These are phyloP conservation scores for Orchesellides sinensis DNA, from an alignment of 2,888 invertebrate species.

Conservation along the genomic window DNA sequence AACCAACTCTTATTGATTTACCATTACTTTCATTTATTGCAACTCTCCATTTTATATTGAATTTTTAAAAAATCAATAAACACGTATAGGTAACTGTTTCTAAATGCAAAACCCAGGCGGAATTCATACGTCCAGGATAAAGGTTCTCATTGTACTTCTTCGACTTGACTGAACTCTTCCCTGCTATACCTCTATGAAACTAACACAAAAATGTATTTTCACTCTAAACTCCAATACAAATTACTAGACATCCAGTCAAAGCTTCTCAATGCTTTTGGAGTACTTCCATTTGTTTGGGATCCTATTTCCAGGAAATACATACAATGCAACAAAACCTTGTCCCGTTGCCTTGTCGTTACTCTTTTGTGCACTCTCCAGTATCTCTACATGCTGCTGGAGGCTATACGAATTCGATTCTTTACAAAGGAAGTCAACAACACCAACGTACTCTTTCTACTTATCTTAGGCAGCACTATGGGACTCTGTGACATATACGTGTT, in stretches of 20 bases:
- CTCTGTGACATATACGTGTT: background rate
- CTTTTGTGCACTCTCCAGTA: background rate
- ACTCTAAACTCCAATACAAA: background rate
- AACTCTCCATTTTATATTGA: no score
- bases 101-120: no score
- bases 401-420: background rate
- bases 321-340: background rate
- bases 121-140: no score
- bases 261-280: background rate
- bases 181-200: no score
- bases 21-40: no score
- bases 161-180: no score
- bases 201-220: background rate
- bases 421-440: background rate
- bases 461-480: background rate
- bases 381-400: background rate
- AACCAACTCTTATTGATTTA: no score
- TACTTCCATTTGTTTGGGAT: constrained; percentile 14
- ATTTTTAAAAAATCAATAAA: no score
- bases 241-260: background rate
- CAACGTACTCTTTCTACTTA: background rate
- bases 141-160: no score
- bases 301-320: background rate
- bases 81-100: no score
- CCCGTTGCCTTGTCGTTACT: background rate